Percentiles rank a stretch among this genome's conserved stretches.
These are phyloP conservation scores for Halcyon senegalensis DNA, from an alignment of 2,113 vertebrate genomes.

Conservation along the genomic window DNA sequence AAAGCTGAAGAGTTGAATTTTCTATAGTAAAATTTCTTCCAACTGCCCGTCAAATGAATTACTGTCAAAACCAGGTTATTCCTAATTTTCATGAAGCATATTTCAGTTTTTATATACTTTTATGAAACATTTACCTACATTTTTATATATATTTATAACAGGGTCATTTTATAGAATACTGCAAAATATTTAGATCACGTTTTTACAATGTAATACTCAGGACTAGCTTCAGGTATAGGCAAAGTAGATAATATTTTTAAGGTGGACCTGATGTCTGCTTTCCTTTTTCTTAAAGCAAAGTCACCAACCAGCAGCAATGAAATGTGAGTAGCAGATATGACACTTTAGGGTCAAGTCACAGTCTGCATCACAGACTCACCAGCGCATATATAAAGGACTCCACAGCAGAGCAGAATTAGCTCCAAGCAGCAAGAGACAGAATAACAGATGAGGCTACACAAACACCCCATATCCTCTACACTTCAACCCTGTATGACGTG, in stretches of 20 bases:
- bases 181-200: rapidly evolving
- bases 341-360: neutral
- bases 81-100: neutral
- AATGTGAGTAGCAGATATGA: neutral
- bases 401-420: neutral
- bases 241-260: neutral
- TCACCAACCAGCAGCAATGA: neutral
- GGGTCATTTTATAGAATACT: neutral
- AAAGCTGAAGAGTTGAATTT: neutral
- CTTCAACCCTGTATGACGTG: neutral
- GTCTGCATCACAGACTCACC: neutral
- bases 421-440: neutral
- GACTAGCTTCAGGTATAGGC: neutral
- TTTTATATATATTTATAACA: neutral
- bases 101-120: neutral
- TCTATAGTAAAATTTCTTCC: neutral
- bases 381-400: neutral
- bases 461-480: neutral
- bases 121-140: neutral
- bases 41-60: neutral
- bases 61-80: neutral
- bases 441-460: neutral
- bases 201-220: neutral
- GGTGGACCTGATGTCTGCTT: neutral
- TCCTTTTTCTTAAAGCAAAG: neutral